A percentile compares a stretch with the other conserved stretches of the same genome.
Conservation (phyloP, 2,888 invertebrate genomes). For the Melinopterus prodromus region DNA sequence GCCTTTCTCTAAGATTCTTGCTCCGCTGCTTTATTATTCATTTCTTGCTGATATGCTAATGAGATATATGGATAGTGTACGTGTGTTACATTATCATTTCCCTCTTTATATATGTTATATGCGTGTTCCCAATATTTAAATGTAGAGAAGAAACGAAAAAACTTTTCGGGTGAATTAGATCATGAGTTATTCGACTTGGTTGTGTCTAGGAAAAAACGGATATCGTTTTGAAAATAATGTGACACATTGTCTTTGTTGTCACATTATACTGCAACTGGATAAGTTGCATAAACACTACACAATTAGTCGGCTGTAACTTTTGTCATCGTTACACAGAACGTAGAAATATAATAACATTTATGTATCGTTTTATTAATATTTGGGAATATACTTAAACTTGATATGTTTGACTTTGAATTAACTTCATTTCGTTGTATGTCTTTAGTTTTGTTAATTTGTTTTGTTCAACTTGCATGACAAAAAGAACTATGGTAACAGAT, state of each 20-base stretch:
- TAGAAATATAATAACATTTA: neutral
- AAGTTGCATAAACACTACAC: neutral
- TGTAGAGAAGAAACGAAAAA: neutral
- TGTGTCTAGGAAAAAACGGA: neutral
- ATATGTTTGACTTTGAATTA: neutral
- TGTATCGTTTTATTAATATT: neutral
- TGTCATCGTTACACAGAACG: neutral
- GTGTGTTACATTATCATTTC: neutral
- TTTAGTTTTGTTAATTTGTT: neutral
- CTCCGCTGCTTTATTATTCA: constrained; percentile 14
- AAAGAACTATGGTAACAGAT: too few species aligned
- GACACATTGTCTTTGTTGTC: neutral
- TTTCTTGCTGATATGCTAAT: constrained; percentile 56
- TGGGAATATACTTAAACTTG: neutral
- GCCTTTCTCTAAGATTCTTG: neutral
- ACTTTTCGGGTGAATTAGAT: neutral
- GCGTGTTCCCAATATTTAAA: neutral
- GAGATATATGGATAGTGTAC: constrained; percentile 52
- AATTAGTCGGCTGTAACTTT: neutral
- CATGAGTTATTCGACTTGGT: neutral
- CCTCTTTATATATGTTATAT: neutral
- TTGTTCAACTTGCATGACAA: neutral
- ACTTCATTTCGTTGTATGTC: neutral
- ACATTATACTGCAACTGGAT: neutral
- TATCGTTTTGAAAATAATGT: neutral